Evolutionary conservation across 1,140 invertebrate species (phyloP).

Genomic region (Lycorma delicatula): DNA sequence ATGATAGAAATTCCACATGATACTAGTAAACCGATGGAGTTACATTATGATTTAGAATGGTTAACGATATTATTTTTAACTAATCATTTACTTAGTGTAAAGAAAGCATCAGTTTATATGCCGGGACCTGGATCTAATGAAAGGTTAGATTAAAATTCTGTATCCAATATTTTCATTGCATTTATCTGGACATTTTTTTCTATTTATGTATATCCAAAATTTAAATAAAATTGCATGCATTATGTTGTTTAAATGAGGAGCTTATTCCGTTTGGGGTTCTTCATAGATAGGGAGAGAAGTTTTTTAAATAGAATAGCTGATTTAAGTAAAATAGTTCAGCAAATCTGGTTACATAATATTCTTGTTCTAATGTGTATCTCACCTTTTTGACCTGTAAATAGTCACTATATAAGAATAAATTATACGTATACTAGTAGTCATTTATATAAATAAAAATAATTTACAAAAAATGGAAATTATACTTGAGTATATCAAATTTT

Average conservation of each 20-base stretch:
- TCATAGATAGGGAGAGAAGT: neutral
- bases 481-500: no score
- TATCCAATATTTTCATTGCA: neutral
- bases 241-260: neutral
- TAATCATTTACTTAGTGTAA: conserved; percentile 77
- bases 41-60: conserved; percentile 92
- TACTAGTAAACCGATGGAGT: conserved; percentile 43
- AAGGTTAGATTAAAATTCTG: conserved; percentile 40
- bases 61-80: conserved; percentile 76
- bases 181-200: conserved; percentile 9
- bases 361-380: no score
- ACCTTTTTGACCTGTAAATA: no score
- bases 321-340: no score
- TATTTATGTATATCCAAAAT: conserved; percentile 6
- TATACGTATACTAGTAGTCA: no score
- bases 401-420: no score
- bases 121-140: conserved; percentile 61
- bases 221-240: neutral
- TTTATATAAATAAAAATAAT: no score
- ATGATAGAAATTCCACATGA: conserved; percentile 44
- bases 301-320: no score
- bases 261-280: neutral
- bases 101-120: conserved; percentile 60
- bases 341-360: no score
- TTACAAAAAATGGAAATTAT: no score